Base-by-base conservation (phyloP, 2,113 vertebrate species). In the Gymnarchus niloticus region DNA sequence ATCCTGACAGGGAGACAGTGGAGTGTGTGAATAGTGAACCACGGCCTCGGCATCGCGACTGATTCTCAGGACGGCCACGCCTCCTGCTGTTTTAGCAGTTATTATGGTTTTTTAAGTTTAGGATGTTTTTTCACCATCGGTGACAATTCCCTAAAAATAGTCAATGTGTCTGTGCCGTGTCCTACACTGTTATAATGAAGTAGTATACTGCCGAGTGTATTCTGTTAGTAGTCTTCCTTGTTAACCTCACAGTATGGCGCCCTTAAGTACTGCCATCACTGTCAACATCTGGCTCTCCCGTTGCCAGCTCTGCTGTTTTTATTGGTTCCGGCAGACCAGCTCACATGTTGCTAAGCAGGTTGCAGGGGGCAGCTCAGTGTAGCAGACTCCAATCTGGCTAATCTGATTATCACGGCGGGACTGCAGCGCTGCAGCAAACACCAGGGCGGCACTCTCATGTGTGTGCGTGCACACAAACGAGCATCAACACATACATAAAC, bases 351-450 rank as follows among this genome's bases (percentile, higher is more conserved):
- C 88, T 94, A 94, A 94, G 92, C 93, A 86, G 93, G 93, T 95
- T 93, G 89, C 83, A 80, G 86, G 87, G 88, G 88, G 91, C 89
- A 86, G 90, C 93, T 93, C 90, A 91, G 91, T 93, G 93, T 89
- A 93, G 93, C 91, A 88, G 90, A 87, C 88, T 90, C 91, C 92
- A 92, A 89, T 91, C 91, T 90, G 87, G 89, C 91, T 94, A 94
- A 95, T 94, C 93, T 92, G 91, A 94, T 95, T 94, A 94, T 89
- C 87, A 87, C 87, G 90, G 89, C 87, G 84, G 90, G 90, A 88
- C 89, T 85, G 82, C 73, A 89, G 88, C 86, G 83, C 83, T 92
- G 84, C 82, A 65, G 84, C 87, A 88, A 56, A 86, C 83, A 82
- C 80, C 37, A 84, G 69, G 83, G 5, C n/a, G 54, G 21, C 77